These are phyloP conservation scores for Oxygymnocypris stewartii DNA, from an alignment of 2,113 vertebrate genomes.

Conservation along the genomic window DNA sequence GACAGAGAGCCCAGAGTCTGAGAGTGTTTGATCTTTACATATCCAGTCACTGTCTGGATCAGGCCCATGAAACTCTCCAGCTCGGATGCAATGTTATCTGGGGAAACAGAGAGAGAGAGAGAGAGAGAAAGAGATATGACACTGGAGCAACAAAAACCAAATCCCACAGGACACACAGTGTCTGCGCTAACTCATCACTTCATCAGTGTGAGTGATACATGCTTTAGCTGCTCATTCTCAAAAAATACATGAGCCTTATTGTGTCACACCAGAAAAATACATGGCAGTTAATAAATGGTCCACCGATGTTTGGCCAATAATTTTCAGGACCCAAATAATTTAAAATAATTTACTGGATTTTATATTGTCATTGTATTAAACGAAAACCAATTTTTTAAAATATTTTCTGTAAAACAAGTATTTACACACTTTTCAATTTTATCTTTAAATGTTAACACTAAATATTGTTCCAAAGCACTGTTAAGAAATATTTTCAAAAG, in stretches of 20 bases:
- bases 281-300: not conserved
- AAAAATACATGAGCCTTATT: not conserved
- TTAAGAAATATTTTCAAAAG: not conserved
- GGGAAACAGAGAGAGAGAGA: constrained; percentile 32
- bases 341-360: not conserved
- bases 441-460: not conserved
- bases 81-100: constrained; percentile 95
- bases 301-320: not conserved
- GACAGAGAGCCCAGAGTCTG: constrained; percentile 91
- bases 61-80: constrained; percentile 97
- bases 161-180: not conserved
- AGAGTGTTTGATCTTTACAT: constrained; percentile 94
- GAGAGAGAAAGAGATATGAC: constrained; percentile 27
- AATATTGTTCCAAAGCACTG: not conserved
- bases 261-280: not conserved
- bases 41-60: constrained; percentile 94
- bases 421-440: not conserved
- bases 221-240: not conserved
- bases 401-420: not conserved
- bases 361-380: not conserved
- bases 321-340: not conserved
- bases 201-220: constrained; percentile 27
- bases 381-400: not conserved
- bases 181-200: constrained; percentile 3
- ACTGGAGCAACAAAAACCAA: constrained; percentile 21